A percentile compares a stretch with the other conserved stretches of the same genome.
These are phyloP conservation scores for Teinopalpus imperialis DNA, from an alignment of 2,888 invertebrate species.

Conservation along the genomic window DNA sequence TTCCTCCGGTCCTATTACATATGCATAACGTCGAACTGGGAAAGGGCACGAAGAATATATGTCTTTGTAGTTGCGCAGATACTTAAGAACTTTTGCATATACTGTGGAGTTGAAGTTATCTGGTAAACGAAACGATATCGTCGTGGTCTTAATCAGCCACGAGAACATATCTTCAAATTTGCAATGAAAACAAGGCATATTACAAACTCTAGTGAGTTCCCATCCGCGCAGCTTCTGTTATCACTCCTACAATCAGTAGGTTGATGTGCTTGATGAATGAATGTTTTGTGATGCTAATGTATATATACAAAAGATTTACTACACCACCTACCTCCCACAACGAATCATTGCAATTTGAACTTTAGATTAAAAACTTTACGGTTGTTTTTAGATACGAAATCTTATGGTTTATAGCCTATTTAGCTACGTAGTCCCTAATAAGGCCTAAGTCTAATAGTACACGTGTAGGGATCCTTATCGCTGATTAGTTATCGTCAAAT, in stretches of 20 bases:
- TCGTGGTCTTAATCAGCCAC: too few species aligned
- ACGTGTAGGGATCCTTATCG: conserved; percentile 66
- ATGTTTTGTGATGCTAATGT: conserved; percentile 74
- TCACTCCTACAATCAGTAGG: conserved; percentile 58
- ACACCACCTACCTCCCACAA: conserved; percentile 18
- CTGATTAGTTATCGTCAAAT: conserved; percentile 52
- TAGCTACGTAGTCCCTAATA: not conserved
- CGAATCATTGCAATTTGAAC: conserved; percentile 27
- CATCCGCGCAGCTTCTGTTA: conserved; percentile 45
- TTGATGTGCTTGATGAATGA: conserved; percentile 75
- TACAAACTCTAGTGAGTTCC: conserved; percentile 46
- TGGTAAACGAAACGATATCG: too few species aligned
- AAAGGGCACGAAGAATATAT: too few species aligned
- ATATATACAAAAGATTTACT: conserved; percentile 34
- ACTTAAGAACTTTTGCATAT: too few species aligned
- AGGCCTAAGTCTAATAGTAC: conserved; percentile 48
- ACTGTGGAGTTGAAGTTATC: too few species aligned
- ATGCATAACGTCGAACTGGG: too few species aligned
- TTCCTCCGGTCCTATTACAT: too few species aligned
- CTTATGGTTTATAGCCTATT: not conserved
- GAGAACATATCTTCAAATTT: conserved; percentile 12
- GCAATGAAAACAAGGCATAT: conserved; percentile 13
- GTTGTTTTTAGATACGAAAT: conserved; percentile 1
- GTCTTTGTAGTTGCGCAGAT: too few species aligned
- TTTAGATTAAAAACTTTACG: not conserved